Evolutionary conservation across 64 coral and sea anemone genomes (phyloP).

Genomic region (Catalaphyllia jardinei): DNA sequence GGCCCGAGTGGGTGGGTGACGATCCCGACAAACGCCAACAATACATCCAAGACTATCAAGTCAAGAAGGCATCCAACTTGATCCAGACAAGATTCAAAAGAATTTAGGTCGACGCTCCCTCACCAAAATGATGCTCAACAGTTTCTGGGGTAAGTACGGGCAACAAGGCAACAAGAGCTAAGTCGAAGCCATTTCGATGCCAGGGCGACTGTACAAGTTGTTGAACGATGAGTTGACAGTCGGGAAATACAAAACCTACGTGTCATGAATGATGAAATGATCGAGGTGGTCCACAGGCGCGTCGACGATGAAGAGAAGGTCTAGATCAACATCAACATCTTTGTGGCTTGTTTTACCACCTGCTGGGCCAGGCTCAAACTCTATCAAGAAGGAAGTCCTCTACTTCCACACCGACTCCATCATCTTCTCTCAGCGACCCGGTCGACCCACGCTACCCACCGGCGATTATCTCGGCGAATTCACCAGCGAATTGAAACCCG

Average conservation of each 20-base stretch:
- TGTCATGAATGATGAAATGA: no score
- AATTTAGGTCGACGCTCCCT: slow-evolving; percentile 25
- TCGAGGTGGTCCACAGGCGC: background rate
- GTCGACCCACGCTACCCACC: background rate
- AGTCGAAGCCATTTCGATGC: background rate
- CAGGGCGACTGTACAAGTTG: background rate
- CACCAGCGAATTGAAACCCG: slow-evolving; percentile 1
- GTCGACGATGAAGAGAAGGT: no score
- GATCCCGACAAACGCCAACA: background rate
- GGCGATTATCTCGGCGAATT: slow-evolving; percentile 44
- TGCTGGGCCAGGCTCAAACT: slow-evolving; percentile 32
- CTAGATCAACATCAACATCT: slow-evolving; percentile 3
- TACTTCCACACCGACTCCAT: slow-evolving; percentile 41
- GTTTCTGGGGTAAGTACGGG: slow-evolving; percentile 35
- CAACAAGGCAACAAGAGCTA: background rate
- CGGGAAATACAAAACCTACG: background rate
- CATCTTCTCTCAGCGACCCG: slow-evolving; percentile 7
- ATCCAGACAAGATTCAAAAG: slow-evolving; percentile 22
- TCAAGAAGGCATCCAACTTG: background rate
- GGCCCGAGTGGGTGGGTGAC: background rate
- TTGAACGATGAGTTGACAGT: background rate
- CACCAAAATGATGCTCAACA: slow-evolving; percentile 36
- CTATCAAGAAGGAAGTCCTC: slow-evolving; percentile 1
- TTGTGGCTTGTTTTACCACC: slow-evolving; percentile 48
- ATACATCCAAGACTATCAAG: slow-evolving; percentile 9